A percentile compares a stretch with the other conserved stretches of the same genome.
Conservation (phyloP, 2,888 invertebrate genomes). For the Lithosia quadra region DNA sequence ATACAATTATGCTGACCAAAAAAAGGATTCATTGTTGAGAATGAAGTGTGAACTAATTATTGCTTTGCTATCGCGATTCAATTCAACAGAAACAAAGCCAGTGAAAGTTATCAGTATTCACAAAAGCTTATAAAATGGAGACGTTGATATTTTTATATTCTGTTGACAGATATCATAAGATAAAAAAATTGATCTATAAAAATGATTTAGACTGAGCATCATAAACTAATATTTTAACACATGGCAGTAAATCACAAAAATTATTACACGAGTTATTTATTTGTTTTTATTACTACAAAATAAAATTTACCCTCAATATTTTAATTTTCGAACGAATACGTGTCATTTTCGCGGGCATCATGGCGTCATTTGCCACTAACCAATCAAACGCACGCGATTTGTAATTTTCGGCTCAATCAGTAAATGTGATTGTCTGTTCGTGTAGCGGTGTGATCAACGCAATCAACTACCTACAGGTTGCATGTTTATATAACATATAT, state of each 20-base stretch:
- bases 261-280: slow-evolving; percentile 40
- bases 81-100: slow-evolving; percentile 30
- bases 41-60: not conserved
- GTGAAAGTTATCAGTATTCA: slow-evolving; percentile 17
- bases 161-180: slow-evolving; percentile 40
- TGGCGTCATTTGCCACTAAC: slow-evolving; percentile 29
- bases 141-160: slow-evolving; percentile 21
- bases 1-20: not conserved
- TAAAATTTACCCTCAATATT: slow-evolving; percentile 34
- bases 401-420: slow-evolving; percentile 44
- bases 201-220: slow-evolving; percentile 49
- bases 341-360: slow-evolving; percentile 39
- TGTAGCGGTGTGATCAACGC: slow-evolving; percentile 34
- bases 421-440: slow-evolving; percentile 36
- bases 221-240: slow-evolving; percentile 56
- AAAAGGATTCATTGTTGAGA: not conserved
- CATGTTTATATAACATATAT: slow-evolving; percentile 43
- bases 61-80: not conserved
- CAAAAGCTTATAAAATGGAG: slow-evolving; percentile 13
- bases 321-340: slow-evolving; percentile 30
- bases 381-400: slow-evolving; percentile 48
- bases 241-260: slow-evolving; percentile 52
- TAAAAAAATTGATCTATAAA: slow-evolving; percentile 44
- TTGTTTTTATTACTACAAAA: slow-evolving; percentile 30
- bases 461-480: slow-evolving; percentile 28